Percentiles rank a stretch among this genome's conserved stretches.
Evolutionary conservation across 2,797 vertebrate genomes (phyloP).

Genomic region (Paratrypauchen microcephalus): DNA sequence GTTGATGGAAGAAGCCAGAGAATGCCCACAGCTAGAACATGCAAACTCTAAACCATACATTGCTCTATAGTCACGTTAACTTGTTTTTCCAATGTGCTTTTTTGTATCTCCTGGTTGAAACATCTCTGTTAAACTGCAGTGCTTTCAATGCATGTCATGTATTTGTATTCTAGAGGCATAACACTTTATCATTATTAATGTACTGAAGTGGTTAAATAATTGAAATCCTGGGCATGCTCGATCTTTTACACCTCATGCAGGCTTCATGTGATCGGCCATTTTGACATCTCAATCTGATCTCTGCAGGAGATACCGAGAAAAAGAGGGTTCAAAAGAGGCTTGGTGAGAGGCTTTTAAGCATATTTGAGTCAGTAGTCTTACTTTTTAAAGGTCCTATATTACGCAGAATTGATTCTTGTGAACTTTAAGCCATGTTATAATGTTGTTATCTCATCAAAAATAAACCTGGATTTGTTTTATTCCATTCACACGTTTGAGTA

Average conservation of each 20-base stretch:
- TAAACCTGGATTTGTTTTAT: too few relatives aligned
- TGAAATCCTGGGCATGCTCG: neutral
- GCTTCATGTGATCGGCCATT: neutral
- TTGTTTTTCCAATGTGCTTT: neutral
- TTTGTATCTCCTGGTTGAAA: neutral
- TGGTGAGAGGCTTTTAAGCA: neutral
- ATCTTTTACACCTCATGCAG: neutral
- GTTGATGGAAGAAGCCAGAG: too few relatives aligned
- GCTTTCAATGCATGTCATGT: neutral
- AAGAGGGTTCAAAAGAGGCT: neutral
- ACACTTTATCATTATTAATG: conserved; percentile 12
- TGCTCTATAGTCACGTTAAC: too few relatives aligned
- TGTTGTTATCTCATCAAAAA: too few relatives aligned
- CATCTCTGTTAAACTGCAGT: neutral
- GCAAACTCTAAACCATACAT: too few relatives aligned
- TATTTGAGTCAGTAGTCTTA: neutral
- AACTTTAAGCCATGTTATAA: too few relatives aligned
- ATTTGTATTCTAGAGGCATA: conserved; percentile 12
- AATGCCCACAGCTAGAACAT: too few relatives aligned
- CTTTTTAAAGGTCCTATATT: neutral
- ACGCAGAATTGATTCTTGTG: too few relatives aligned
- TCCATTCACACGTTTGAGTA: too few relatives aligned
- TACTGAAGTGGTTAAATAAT: conserved; percentile 18
- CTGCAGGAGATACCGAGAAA: neutral
- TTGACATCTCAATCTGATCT: neutral